Percentiles rank a stretch among this genome's conserved stretches.
phyloP scores from a whole-genome alignment of 2,113 vertebrate species.

The Clupea harengus region DNA sequence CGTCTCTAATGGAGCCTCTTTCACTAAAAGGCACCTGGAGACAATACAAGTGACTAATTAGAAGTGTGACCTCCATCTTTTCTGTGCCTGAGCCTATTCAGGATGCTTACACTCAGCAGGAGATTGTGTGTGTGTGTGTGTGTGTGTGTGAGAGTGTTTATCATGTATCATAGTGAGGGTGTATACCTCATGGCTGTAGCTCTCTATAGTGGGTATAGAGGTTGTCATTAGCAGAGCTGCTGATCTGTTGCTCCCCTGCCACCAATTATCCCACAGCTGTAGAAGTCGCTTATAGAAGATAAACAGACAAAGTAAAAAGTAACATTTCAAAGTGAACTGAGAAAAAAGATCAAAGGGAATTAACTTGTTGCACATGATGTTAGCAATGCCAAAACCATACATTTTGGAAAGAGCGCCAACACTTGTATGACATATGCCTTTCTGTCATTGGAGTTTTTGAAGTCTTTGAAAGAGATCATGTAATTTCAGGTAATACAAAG shows the following conservation, averaged over 20 bases:
- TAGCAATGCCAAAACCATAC: too few species aligned
- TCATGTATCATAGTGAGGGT: not conserved
- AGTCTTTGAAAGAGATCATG: too few species aligned
- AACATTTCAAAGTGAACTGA: not conserved
- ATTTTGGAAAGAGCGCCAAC: too few species aligned
- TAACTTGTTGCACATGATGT: too few species aligned
- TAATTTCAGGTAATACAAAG: too few species aligned
- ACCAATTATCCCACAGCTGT: not conserved
- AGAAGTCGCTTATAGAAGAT: not conserved
- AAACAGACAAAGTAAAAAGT: not conserved
- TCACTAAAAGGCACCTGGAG: not conserved
- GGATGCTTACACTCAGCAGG: not conserved
- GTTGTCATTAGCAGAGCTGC: not conserved
- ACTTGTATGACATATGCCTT: too few species aligned
- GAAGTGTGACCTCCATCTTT: not conserved
- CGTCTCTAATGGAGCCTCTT: too few species aligned
- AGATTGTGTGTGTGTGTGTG: constrained; percentile 6
- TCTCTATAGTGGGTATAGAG: not conserved
- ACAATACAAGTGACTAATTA: not conserved
- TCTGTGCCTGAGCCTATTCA: not conserved
- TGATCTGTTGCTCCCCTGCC: not conserved
- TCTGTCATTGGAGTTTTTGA: too few species aligned
- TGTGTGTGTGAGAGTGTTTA: not conserved
- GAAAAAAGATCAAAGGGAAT: not conserved
- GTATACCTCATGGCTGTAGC: not conserved